Evolutionary conservation across 2,888 invertebrate genomes (phyloP), one percentile per base, ranked within the genome.

Genomic region (Kryphioiulus occultus): DNA sequence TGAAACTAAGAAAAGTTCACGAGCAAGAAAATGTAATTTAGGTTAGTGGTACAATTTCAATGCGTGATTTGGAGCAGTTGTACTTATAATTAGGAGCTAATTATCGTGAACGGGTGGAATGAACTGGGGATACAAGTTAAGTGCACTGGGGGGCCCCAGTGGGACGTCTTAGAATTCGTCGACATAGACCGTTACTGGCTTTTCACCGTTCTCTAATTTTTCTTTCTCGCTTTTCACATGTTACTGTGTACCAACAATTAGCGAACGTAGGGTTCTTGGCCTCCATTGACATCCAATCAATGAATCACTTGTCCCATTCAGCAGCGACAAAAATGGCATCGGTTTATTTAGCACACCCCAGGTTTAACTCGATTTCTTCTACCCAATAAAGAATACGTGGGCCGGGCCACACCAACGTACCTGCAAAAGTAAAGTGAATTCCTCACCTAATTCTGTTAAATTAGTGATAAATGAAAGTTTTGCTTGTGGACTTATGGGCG

Each of bases 201-300:
- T 68, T 68, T 68, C 68, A 68, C 68, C 5, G 68, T 68, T 68
- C 68, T 68, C 22, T 26, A 0, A 22, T 10, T 22, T 68, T 68
- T 68, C 26, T 68, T 26, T 53, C 53, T 53, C 19, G 17, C 53
- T 53, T 53, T 53, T 53, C 53, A n/a, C 53, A 53, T 53, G 53
- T 53, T 26, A 68, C 22, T 22, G 22, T 68, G 68, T 68, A 26
- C 68, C 68, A 68, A 68, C 26, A 26, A 68, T 68, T 68, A 68
- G 68, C 68, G 22, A 26, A 10, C 68, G 68, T n/a, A 68, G 68
- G 68, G 68, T 68, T 68, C 68, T 68, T 68, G 68, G 68, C 68
- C 68, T 68, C 68, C 22, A 68, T 68, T 68, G 68, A 68, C 68
- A 68, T 68, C 68, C 68, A 68, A 68, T 68, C 68, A 68, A 68